A percentile compares a stretch with the other conserved stretches of the same genome.
These are phyloP conservation scores for Macroramphosus scolopax DNA, from an alignment of 2,797 vertebrate species.

Conservation along the genomic window DNA sequence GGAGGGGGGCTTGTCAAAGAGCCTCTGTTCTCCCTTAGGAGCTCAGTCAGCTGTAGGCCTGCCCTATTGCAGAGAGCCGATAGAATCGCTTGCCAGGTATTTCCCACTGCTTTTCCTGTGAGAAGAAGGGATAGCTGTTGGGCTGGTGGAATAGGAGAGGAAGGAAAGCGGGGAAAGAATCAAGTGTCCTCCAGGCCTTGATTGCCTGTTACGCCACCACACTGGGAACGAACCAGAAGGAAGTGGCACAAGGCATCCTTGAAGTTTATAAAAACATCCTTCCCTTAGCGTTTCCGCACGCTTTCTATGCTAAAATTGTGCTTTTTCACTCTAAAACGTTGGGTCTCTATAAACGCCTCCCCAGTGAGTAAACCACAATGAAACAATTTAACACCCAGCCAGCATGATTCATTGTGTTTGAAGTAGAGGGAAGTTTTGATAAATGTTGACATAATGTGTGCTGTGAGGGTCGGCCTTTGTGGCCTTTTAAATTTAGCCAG, in stretches of 20 bases:
- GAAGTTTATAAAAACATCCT: slow-evolving; percentile 6
- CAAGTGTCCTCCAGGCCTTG: slow-evolving; percentile 27
- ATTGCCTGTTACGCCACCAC: slow-evolving; percentile 17
- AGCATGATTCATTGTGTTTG: background rate
- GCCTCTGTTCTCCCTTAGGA: slow-evolving; percentile 76
- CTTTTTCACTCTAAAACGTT: background rate
- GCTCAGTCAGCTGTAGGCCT: slow-evolving; percentile 74
- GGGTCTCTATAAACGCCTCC: background rate
- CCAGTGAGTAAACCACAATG: background rate
- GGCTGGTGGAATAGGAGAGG: slow-evolving; percentile 24
- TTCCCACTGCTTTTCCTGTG: slow-evolving; percentile 61
- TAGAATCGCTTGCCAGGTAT: slow-evolving; percentile 71
- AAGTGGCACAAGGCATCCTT: slow-evolving; percentile 42
- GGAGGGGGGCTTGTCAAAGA: slow-evolving; percentile 67
- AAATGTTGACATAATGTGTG: background rate
- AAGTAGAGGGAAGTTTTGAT: background rate
- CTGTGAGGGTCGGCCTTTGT: background rate
- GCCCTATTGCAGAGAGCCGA: slow-evolving; percentile 65
- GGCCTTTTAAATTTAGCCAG: background rate
- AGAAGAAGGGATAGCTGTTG: slow-evolving; percentile 49
- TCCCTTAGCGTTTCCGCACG: too few relatives aligned
- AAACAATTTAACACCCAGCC: background rate
- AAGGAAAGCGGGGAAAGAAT: slow-evolving; percentile 41
- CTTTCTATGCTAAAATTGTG: too few relatives aligned
- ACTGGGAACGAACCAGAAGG: slow-evolving; percentile 35